phyloP scores from a whole-genome alignment of 2,888 invertebrate species.

The Dyspetes luteomarginatus region DNA sequence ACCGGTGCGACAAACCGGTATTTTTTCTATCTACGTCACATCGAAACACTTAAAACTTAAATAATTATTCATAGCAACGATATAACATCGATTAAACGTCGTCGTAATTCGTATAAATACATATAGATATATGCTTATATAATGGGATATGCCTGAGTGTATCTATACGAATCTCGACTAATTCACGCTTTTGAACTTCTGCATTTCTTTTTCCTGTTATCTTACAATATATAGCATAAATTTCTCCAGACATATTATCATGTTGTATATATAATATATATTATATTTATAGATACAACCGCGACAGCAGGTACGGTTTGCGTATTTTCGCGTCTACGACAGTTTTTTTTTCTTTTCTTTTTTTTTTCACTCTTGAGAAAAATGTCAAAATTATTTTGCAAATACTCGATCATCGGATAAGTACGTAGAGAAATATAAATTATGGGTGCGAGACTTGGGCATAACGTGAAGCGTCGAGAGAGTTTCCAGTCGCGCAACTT shows the following conservation, averaged over 20 bases:
- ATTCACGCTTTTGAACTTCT: slow-evolving; percentile 28
- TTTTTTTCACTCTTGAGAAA: slow-evolving; percentile 15
- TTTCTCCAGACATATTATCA: slow-evolving; percentile 38
- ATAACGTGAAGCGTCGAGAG: slow-evolving; percentile 15
- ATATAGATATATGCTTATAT: slow-evolving; percentile 36
- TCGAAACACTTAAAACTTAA: slow-evolving; percentile 70
- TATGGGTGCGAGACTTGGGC: slow-evolving; percentile 31
- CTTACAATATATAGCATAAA: slow-evolving; percentile 55
- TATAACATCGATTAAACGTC: slow-evolving; percentile 70
- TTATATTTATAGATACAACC: slow-evolving; percentile 55
- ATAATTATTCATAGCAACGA: slow-evolving; percentile 67
- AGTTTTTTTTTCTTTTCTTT: slow-evolving; percentile 9
- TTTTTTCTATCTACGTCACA: slow-evolving; percentile 68
- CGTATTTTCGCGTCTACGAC: slow-evolving; percentile 46
- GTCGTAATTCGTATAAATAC: slow-evolving; percentile 32
- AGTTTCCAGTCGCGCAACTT: slow-evolving; percentile 11
- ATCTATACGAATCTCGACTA: slow-evolving; percentile 34
- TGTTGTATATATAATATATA: slow-evolving; percentile 8
- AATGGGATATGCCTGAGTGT: slow-evolving; percentile 48
- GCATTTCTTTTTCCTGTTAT: slow-evolving; percentile 21
- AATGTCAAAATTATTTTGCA: slow-evolving; percentile 4
- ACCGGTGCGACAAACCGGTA: slow-evolving; percentile 62
- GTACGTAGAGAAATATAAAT: slow-evolving; percentile 59
- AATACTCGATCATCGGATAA: slow-evolving; percentile 38
- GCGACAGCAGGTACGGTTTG: slow-evolving; percentile 68